A percentile compares a stretch with the other conserved stretches of the same genome.
Conservation (phyloP, 1,140 invertebrate genomes). For the Drosophila malerkotliana region DNA sequence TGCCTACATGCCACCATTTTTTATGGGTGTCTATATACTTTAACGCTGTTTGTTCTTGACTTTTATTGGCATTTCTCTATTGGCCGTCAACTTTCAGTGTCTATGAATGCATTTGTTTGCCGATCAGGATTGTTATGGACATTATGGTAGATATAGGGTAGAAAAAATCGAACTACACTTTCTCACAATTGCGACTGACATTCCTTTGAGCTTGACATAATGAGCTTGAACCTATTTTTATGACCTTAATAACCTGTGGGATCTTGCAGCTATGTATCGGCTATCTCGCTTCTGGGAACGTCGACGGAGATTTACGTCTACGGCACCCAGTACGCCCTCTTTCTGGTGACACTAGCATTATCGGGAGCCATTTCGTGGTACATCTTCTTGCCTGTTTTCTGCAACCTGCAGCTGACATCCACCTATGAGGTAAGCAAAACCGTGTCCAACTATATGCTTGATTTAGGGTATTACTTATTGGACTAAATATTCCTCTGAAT, state of each 20-base stretch:
- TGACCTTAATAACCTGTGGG: background rate
- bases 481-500: slow-evolving; percentile 2
- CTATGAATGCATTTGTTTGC: slow-evolving; percentile 48
- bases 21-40: slow-evolving; percentile 62
- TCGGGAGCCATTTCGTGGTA: slow-evolving; percentile 89
- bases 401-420: slow-evolving; percentile 91
- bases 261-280: slow-evolving; percentile 92
- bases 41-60: slow-evolving; percentile 67
- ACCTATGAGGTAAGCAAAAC: slow-evolving; percentile 90
- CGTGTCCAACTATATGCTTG: slow-evolving; percentile 23
- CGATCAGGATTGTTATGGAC: slow-evolving; percentile 64
- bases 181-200: slow-evolving; percentile 10
- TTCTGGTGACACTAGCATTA: slow-evolving; percentile 87
- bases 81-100: slow-evolving; percentile 39
- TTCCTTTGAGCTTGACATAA: slow-evolving; percentile 28
- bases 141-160: slow-evolving; percentile 28
- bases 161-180: slow-evolving; percentile 9
- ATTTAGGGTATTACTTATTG: slow-evolving; percentile 24
- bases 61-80: slow-evolving; percentile 72
- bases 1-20: slow-evolving; percentile 58
- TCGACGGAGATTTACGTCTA: slow-evolving; percentile 94
- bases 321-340: slow-evolving; percentile 90
- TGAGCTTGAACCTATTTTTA: slow-evolving; percentile 26
- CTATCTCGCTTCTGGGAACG: slow-evolving; percentile 91
- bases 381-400: slow-evolving; percentile 93